Base-by-base conservation (phyloP, 2,888 invertebrate species). In the Brassicogethes aeneus region DNA sequence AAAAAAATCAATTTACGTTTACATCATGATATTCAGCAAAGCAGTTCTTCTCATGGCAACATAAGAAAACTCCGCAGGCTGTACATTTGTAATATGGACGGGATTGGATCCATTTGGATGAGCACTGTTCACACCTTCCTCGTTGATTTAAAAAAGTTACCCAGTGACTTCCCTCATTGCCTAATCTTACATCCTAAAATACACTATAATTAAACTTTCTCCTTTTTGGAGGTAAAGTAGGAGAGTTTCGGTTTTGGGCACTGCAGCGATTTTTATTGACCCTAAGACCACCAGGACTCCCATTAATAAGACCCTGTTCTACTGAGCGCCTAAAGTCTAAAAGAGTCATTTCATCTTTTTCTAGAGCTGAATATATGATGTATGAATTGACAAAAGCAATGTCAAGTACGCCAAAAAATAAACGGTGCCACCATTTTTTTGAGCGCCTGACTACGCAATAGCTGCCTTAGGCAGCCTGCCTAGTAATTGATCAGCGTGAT, bases 301-400 rank as follows among this genome's bases (percentile, higher is more conserved):
- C n/a, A n/a, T n/a, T n/a, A n/a, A 44, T 41, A 16, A 44, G 36
- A 34, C 38, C 41, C 17, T 30, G 43, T 16, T 35, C 40, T 40
- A 43, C 40, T 35, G 37, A 37, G 37, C 40, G 40, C 38, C 43
- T 44, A 36, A 41, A 44, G 31, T 41, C 36, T 34, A 39, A 29
- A 16, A 44, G 36, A 15, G 41, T 44, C 16, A 36, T 37, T 13
- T 40, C 17, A 17, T 43, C 40, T 17, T 43, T 40, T n/a, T 34
- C 34, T 36, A 40, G 30, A 37, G 40, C 29, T 43, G 36, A 37
- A 43, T 43, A 34, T 17, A 38, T 34, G 36, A 44, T 38, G 33
- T 44, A 44, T 39, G 36, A 39, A 36, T 41, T 44, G 37, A 41
- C 43, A 15, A 40, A 43, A 37, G 37, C 37, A 40, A 43, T 40